A percentile compares a stretch with the other conserved stretches of the same genome.
Evolutionary conservation across 2,113 vertebrate species (phyloP).

Genomic region (Apus apus): DNA sequence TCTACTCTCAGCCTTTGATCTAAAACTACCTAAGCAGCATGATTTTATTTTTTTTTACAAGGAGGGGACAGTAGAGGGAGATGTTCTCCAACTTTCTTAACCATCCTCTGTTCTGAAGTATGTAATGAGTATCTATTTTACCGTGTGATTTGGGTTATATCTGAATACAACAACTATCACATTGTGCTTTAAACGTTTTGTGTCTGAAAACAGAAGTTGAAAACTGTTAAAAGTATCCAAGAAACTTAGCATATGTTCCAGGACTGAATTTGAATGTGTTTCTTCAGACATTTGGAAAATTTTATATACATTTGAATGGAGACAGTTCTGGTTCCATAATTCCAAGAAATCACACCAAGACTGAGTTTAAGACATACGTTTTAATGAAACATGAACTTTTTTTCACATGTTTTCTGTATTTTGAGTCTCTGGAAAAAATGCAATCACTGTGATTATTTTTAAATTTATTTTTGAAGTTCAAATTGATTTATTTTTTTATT

Average conservation of each 20-base stretch:
- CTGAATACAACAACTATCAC: background rate
- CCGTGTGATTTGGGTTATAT: background rate
- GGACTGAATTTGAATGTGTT: background rate
- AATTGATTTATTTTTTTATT: background rate
- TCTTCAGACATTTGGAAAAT: background rate
- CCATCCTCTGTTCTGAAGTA: background rate
- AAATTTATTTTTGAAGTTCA: background rate
- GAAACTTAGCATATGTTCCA: background rate
- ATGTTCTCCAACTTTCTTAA: conserved; percentile 52
- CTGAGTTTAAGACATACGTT: background rate
- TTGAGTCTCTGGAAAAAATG: background rate
- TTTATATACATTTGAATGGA: background rate
- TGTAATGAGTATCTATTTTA: background rate
- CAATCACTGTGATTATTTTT: background rate
- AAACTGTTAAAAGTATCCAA: background rate
- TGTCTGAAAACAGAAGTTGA: background rate
- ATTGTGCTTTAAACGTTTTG: background rate
- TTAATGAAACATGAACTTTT: background rate
- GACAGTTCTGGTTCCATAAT: background rate
- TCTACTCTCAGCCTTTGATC: too few species aligned
- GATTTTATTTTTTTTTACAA: background rate
- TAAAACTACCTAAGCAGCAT: background rate
- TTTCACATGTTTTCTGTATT: background rate
- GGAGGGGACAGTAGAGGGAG: conserved; percentile 69
- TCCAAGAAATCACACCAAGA: background rate